Evolutionary conservation across 2,888 invertebrate genomes (phyloP), one percentile per base, ranked within the genome.

Genomic region (Cremastobaeus sp.): DNA sequence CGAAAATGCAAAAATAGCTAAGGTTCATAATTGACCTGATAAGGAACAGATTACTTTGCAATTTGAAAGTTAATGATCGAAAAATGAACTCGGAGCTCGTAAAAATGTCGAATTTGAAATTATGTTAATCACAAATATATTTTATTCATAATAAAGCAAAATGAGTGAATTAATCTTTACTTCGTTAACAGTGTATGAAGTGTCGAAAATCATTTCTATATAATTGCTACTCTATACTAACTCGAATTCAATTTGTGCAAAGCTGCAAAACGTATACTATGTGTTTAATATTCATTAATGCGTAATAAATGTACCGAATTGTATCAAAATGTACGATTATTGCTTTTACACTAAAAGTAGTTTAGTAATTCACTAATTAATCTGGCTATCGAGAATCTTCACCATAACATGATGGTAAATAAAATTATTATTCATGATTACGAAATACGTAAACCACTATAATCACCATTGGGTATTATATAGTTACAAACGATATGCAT

Each of bases 361-460:
- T 66, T 48, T 48, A 60, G 48, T 55, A 60, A 72, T 60, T 66
- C 28, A 43, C 54, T 66, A 54, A 72, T 72, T 72, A 72, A 66
- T 66, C 66, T 66, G 66, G 54, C 55, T 72, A 60, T 59, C 52
- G 72, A 72, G 41, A 57, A 65, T 72, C 65, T 65, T 72, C 54
- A 57, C 52, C 72, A 41, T 65, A 65, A 47, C 57, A 43, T 32
- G 50, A 60, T 59, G 41, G 60, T 66, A 60, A 66, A 72, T 72
- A 60, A 66, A 66, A 72, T 72, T 72, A 72, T 60, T 72, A 72
- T 72, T 72, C 72, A 72, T 72, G 66, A 72, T 72, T 65, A 59
- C 50, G 52, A 65, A 59, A 65, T 72, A 47, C 60, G 60, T 65
- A 48, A 57, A 65, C 52, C 59, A 54, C 47, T 59, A 54, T 65